phyloP scores from a whole-genome alignment of 2,113 vertebrate genomes.

The Hoplias malabaricus region DNA sequence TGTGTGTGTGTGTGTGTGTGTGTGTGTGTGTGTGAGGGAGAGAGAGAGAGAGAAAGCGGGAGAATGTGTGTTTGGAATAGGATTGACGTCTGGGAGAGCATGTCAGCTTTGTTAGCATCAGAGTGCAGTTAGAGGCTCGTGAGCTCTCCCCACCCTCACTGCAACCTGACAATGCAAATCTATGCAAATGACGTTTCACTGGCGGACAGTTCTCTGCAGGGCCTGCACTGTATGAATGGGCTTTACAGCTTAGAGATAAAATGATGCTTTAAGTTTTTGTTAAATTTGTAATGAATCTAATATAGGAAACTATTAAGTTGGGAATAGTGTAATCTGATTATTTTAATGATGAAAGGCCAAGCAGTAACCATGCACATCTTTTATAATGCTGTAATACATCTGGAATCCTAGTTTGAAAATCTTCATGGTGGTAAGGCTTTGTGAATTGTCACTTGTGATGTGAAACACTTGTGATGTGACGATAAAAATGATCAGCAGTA shows the following conservation, averaged over 20 bases:
- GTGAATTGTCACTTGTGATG: too few species aligned
- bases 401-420: too few species aligned
- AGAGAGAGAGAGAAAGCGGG: background rate
- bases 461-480: too few species aligned
- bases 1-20: slow-evolving; percentile 2
- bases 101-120: slow-evolving; percentile 65
- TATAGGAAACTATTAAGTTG: background rate
- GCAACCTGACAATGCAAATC: slow-evolving; percentile 72
- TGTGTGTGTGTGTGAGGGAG: slow-evolving; percentile 26
- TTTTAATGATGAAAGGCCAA: too few species aligned
- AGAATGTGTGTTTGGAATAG: slow-evolving; percentile 1
- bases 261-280: background rate
- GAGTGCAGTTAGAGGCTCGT: slow-evolving; percentile 61
- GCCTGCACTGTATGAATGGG: slow-evolving; percentile 45
- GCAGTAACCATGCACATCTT: too few species aligned
- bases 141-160: slow-evolving; percentile 69
- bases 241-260: slow-evolving; percentile 15
- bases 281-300: background rate
- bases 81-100: slow-evolving; percentile 43
- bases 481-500: too few species aligned
- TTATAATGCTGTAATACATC: too few species aligned
- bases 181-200: slow-evolving; percentile 68
- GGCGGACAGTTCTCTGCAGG: slow-evolving; percentile 59
- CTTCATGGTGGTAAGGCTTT: too few species aligned
- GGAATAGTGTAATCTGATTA: background rate